These are phyloP conservation scores for Spicauda simplicius DNA, from an alignment of 2,888 invertebrate species.

Conservation along the genomic window DNA sequence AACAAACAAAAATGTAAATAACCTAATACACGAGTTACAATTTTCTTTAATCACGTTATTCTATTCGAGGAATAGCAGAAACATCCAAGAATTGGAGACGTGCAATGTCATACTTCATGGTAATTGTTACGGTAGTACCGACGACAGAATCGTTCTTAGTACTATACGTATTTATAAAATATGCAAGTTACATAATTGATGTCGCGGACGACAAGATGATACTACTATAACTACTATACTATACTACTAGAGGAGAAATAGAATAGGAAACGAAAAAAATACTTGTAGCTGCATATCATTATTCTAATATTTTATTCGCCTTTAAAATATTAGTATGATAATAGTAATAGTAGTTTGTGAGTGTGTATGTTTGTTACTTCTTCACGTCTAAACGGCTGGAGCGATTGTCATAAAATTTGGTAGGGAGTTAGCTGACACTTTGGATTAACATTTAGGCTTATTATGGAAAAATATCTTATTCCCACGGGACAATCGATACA, in stretches of 20 bases:
- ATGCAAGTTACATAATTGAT: background rate
- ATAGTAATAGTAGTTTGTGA: too few relatives aligned
- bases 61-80: constrained; percentile 7
- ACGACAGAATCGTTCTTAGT: constrained; percentile 2
- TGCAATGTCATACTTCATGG: constrained; percentile 2
- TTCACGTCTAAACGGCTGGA: too few relatives aligned
- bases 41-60: background rate
- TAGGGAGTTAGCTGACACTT: too few relatives aligned
- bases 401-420: too few relatives aligned
- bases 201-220: background rate
- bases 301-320: too few relatives aligned
- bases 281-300: too few relatives aligned
- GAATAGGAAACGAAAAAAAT: background rate
- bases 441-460: too few relatives aligned
- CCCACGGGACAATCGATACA: too few relatives aligned
- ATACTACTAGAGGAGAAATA: background rate
- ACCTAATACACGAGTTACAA: background rate
- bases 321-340: too few relatives aligned
- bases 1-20: background rate
- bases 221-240: too few relatives aligned
- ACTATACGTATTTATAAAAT: constrained; percentile 1
- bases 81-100: constrained; percentile 11
- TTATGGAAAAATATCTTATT: too few relatives aligned
- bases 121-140: background rate
- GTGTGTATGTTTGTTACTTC: too few relatives aligned